Evolutionary conservation across 1,140 invertebrate species (phyloP), one percentile per base, ranked within the genome.

Genomic region (Bombus turneri): DNA sequence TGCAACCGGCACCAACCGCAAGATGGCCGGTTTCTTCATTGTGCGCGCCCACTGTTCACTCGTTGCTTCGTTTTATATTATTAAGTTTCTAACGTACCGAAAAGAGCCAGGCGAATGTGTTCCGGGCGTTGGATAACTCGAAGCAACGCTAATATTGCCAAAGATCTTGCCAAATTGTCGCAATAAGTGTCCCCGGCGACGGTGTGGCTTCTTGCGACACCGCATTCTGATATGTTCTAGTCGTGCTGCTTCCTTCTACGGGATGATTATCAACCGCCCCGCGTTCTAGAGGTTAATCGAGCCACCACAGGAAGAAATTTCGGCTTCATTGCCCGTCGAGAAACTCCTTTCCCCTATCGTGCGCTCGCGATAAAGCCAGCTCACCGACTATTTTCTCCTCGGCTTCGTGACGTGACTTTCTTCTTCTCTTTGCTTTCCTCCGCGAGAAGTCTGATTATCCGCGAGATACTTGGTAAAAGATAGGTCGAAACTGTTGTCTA

Each of bases 141-240:
- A 31, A 66, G 83, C 88, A 53, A 83, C 89, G 81, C 88, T 88
- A 86, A 90, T 90, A 90, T 90, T 75, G 81, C 78, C 76, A 80
- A 89, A 87, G 86, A 90, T 86, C 86, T 89, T 91, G 90, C 89
- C 87, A 92, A 91, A 92, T 92, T 83, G 91, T 92, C 86, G 91
- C 92, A 92, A 92, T 92, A 92, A 91, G 85, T 83, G 87, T 86
- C 68, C 68, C 82, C 13, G 62, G 72, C 59, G 73, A 43, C 84
- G 90, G 78, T 76, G 81, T 59, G 69, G 81, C 75, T 81, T 82
- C 88, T 76, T 71, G 82, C 84, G 75, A 82, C 83, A 57, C 81
- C 59, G 72, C 87, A 82, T 81, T 78, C 81, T 88, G 82, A 89
- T 85, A 88, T 59, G 64, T 86, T 69, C 76, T 59, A 18, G 34